Evolutionary conservation across 2,888 invertebrate genomes (phyloP), one percentile per base, ranked within the genome.

Genomic region (Oscheius sp.): DNA sequence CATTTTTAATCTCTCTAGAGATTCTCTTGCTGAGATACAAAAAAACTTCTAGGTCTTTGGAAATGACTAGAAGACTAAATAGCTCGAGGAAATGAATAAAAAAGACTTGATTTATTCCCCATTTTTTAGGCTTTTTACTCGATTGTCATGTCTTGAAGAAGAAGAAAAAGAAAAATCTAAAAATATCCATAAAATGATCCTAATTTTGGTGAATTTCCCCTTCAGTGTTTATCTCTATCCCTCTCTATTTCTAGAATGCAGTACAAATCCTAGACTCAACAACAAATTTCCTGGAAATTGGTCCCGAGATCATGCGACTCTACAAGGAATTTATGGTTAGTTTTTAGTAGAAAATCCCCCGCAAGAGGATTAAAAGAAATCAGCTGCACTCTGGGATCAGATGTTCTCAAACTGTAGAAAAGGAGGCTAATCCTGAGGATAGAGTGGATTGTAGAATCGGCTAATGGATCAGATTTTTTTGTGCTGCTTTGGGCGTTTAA

Each of bases 271-370:
- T 64, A 8, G 33, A 64, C 15, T 17, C 29, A 3, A 2, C 12
- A 17, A 31, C 27, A 12, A 33, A 64, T 48, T 34, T 33, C 25
- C 25, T 20, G 17, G 5, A 29, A 20, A 34, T 20, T 31, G 34
- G 48, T 6, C 12, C 10, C 2, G 48, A 64, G 8, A 20, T 64
- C 15, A 33, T 48, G 23, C 23, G 4, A 1, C 10, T 64, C n/a
- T 46, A 29, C 10, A 48, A 50, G 33, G 64, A 64, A 45, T 64
- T 64, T 34, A 33, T 48, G 23, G 64, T 64, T 1, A 48, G 31
- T 48, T 48, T 48, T 15, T 4, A 31, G 3, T 3, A 15, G 10
- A 15, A 37, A 37, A 37, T 15, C 37, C 15, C 37, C n/a, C n/a
- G n/a, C n/a, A n/a, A n/a, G n/a, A n/a, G n/a, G n/a, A n/a, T n/a